Base-by-base conservation (phyloP, 2,888 invertebrate species). In the Zeuzera pyrina region DNA sequence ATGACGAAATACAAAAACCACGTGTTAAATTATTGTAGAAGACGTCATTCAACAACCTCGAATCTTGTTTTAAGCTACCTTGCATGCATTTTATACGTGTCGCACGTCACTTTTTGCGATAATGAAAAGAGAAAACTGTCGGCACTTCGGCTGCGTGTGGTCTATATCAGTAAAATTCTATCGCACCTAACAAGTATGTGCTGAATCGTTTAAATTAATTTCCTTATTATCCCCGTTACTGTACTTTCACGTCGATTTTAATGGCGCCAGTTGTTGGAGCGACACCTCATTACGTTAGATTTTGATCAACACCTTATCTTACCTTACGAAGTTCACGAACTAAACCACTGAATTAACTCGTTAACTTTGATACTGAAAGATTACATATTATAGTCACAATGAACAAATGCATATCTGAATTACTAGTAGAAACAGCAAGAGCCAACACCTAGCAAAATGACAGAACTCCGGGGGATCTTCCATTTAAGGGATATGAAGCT, bases 201-300 rank as follows among this genome's bases (percentile, higher is more conserved):
- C 52, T 47, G 54, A 56, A 52, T 61, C 54, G 59, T 57, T 67
- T 63, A 64, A 68, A 71, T 70, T 67, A 68, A 59, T 67, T 70
- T 62, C 58, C 63, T 62, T 55, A 60, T 49, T 49, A n/a, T n/a
- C n/a, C n/a, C 48, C 47, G 44, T 41, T 41, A 35, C 36, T 41
- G 46, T 45, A 52, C 59, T 64, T 70, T 62, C 62, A 57, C 68
- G 53, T 52, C 47, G 56, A 51, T 57, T 56, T 59, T 70, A 68
- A 69, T 63, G 69, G 69, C 71, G 63, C 63, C 64, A 52, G 47
- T 44, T n/a, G n/a, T n/a, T n/a, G n/a, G n/a, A 52, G 46, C 45
- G 56, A 62, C 57, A 63, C 60, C 64, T 74, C 69, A 66, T 72
- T 72, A 73, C 55, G n/a, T 52, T 45, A 54, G 64, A 65, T 67